Evolutionary conservation across 1,140 invertebrate species (phyloP).

Genomic region (Galleria mellonella): DNA sequence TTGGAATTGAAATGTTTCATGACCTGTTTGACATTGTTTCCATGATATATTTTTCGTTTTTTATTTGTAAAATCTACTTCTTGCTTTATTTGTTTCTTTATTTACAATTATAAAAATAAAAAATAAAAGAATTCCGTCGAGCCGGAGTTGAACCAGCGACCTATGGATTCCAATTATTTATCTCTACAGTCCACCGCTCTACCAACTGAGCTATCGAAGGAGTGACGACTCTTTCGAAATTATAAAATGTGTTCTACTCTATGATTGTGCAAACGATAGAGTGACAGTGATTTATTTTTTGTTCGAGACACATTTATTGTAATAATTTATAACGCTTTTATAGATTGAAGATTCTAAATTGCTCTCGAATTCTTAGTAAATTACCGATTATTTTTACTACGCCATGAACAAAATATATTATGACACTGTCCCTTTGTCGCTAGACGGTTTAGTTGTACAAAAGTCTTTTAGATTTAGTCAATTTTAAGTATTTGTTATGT

Average conservation of each 20-base stretch:
- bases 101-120: neutral
- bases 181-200: constrained; percentile 55
- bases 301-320: no score
- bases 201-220: constrained; percentile 59
- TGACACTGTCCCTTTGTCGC: no score
- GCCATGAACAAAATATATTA: no score
- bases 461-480: no score
- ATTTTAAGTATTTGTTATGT: no score
- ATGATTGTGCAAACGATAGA: neutral
- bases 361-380: no score
- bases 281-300: neutral
- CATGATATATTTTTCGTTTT: neutral
- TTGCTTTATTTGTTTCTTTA: neutral
- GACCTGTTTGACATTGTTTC: no score
- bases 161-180: constrained; percentile 37
- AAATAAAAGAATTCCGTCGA: constrained; percentile 35
- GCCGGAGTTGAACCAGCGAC: constrained; percentile 52
- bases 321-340: no score
- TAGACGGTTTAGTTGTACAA: no score
- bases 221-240: constrained; percentile 13
- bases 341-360: no score
- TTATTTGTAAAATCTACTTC: neutral
- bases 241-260: constrained; percentile 2
- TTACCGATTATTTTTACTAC: no score
- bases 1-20: no score